A percentile compares a stretch with the other conserved stretches of the same genome.
These are phyloP conservation scores for Amorpha juglandis DNA, from an alignment of 2,888 invertebrate species.

Conservation along the genomic window DNA sequence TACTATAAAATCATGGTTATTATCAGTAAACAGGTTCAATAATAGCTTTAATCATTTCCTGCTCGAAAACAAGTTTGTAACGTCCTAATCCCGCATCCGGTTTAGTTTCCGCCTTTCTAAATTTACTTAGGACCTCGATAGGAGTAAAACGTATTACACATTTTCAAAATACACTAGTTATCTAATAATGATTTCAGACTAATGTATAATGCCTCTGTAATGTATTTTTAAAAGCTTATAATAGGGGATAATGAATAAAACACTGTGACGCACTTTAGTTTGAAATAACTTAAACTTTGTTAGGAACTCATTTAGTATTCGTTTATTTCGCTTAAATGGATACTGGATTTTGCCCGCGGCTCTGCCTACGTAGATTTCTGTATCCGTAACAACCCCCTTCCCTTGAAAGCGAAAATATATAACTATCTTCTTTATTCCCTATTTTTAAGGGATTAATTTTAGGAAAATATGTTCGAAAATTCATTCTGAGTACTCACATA, in stretches of 20 bases:
- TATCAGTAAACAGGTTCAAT: background rate
- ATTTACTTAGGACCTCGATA: constrained; percentile 1
- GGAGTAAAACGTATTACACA: background rate
- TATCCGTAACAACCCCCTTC: no score
- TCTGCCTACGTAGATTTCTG: no score
- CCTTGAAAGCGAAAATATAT: no score
- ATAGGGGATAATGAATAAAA: background rate
- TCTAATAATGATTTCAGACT: background rate
- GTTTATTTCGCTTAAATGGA: background rate
- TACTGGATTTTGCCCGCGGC: no score
- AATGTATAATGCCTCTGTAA: background rate
- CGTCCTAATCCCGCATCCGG: background rate
- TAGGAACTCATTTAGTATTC: constrained; percentile 14
- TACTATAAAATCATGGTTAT: no score
- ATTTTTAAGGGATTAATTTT: no score
- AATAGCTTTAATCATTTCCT: background rate
- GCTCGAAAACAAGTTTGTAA: background rate
- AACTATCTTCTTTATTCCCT: no score
- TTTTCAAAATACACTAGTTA: background rate
- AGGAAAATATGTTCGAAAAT: no score
- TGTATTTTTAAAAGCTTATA: background rate
- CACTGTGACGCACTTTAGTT: background rate
- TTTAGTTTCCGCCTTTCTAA: background rate
- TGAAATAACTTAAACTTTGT: constrained; percentile 6
- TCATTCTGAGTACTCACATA: no score